Conservation (phyloP, 2,113 vertebrate species). For the Pachypanchax playfairii region DNA sequence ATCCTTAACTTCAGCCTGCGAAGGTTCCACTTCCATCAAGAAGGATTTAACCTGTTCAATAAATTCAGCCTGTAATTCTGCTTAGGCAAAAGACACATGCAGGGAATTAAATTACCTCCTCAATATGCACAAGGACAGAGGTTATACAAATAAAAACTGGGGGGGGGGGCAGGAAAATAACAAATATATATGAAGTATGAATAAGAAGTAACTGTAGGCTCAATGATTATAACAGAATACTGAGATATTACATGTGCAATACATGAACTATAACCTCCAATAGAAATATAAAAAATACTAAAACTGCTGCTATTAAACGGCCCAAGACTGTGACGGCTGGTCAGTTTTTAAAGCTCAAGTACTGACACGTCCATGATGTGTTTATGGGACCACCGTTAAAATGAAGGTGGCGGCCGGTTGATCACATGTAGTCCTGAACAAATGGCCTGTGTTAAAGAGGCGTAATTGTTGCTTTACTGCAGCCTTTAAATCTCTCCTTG, state of each 20-base stretch:
- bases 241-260: neutral
- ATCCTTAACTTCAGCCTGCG: constrained; percentile 69
- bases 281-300: neutral
- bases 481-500: constrained; percentile 64
- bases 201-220: constrained; percentile 3
- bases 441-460: constrained; percentile 76
- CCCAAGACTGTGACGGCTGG: constrained; percentile 22
- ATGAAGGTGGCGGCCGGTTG: constrained; percentile 53
- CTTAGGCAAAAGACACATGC: constrained; percentile 52
- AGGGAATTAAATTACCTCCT: constrained; percentile 44
- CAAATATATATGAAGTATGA: neutral
- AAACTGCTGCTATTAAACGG: constrained; percentile 27
- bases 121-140: constrained; percentile 34
- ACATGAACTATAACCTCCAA: neutral
- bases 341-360: constrained; percentile 34
- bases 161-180: constrained; percentile 6
- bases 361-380: constrained; percentile 21
- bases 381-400: constrained; percentile 62
- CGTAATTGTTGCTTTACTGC: constrained; percentile 77
- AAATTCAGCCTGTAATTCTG: constrained; percentile 64
- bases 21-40: constrained; percentile 67
- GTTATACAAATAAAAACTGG: constrained; percentile 27
- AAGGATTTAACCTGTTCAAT: constrained; percentile 65
- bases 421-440: constrained; percentile 70
- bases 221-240: neutral